Percentiles rank a stretch among this genome's conserved stretches.
Conservation (phyloP, 2,797 vertebrate genomes). For the Bryconaethiops microstoma region DNA sequence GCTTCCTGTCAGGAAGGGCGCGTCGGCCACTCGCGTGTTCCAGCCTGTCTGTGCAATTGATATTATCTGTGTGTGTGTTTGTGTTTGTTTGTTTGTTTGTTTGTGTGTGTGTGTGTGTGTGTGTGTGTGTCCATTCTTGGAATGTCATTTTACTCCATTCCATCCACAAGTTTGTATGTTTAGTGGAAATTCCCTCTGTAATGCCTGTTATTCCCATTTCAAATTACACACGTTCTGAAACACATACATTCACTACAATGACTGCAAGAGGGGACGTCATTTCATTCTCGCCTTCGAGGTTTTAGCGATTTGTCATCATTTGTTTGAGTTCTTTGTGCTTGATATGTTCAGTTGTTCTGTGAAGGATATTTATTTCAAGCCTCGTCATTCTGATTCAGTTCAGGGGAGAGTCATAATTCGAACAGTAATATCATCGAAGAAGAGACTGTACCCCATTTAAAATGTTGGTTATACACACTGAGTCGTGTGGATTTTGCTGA, state of each 20-base stretch:
- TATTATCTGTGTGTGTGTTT: conserved; percentile 8
- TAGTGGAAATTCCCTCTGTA: not conserved
- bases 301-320: no score
- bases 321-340: no score
- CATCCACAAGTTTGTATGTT: not conserved
- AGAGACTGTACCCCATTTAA: no score
- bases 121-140: conserved; percentile 18
- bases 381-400: not conserved
- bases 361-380: not conserved
- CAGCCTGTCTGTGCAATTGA: conserved; percentile 21
- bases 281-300: no score
- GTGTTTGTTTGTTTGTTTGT: no score
- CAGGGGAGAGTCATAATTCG: not conserved
- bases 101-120: not conserved
- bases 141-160: conserved; percentile 9
- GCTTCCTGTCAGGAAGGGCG: conserved; percentile 57
- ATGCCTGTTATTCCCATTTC: not conserved
- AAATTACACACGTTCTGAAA: not conserved
- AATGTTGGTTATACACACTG: not conserved
- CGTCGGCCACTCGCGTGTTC: conserved; percentile 22
- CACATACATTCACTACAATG: no score
- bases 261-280: no score
- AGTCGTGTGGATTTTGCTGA: no score
- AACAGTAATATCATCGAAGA: not conserved
- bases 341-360: no score